A percentile compares a stretch with the other conserved stretches of the same genome.
phyloP scores from a whole-genome alignment of 2,113 vertebrate genomes.

The Leucosticte australis region DNA sequence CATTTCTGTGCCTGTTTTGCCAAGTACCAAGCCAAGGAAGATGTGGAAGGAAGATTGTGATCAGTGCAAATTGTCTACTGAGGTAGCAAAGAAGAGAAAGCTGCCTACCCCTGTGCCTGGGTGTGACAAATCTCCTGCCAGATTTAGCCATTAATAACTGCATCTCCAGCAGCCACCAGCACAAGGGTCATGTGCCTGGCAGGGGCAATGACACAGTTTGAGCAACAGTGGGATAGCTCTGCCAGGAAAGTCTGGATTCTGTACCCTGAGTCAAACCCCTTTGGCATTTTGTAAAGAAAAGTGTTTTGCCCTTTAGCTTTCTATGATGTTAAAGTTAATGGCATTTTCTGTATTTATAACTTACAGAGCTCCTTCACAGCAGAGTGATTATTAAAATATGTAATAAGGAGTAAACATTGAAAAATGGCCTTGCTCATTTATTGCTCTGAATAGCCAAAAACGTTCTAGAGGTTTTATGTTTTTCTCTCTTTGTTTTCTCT shows the following conservation, averaged over 20 bases:
- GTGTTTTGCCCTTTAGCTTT: not conserved
- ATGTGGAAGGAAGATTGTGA: not conserved
- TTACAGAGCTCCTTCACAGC: not conserved
- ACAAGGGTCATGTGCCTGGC: not conserved
- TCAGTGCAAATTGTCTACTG: not conserved
- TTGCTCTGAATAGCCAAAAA: not conserved
- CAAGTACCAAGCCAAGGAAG: not conserved
- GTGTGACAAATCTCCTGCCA: not conserved
- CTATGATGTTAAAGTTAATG: not conserved
- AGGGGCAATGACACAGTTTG: not conserved
- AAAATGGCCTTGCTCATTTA: not conserved
- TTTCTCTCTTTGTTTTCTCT: not conserved
- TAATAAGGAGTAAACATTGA: not conserved
- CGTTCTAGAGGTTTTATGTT: not conserved
- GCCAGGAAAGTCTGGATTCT: not conserved
- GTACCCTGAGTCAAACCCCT: not conserved
- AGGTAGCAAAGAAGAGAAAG: not conserved
- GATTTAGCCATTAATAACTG: not conserved
- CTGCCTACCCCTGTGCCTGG: not conserved
- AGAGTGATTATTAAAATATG: not conserved
- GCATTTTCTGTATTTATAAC: not conserved
- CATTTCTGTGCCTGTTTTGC: not conserved
- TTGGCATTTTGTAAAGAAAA: not conserved
- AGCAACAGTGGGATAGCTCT: not conserved
- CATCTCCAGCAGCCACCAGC: not conserved